Base-by-base conservation (phyloP, 2,113 vertebrate species). In the Xiphias gladius region DNA sequence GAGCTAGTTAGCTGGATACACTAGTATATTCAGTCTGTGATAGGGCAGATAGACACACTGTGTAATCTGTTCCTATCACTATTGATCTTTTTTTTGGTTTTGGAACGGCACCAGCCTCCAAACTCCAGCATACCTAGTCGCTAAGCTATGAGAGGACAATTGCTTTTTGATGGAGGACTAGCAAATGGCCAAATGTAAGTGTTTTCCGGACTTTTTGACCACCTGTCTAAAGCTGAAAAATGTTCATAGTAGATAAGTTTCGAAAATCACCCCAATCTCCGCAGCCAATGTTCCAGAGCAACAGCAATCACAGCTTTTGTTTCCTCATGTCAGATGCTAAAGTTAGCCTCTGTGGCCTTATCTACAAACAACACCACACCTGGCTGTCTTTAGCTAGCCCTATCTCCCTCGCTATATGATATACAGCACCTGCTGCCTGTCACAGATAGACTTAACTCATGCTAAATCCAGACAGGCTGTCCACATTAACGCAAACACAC, bases 341-440 rank as follows among this genome's bases (percentile, higher is more conserved):
- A 64, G 77, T 87, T 88, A 80, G 75, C 87, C 73, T 79, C 62
- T 64, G 41, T 68, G 14, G 69, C 64, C 87, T 92, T 93, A 94
- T 93, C 93, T 92, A 16, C 85, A 79, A 76, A 66, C 71, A 83
- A 57, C 92, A 90, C 83, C 80, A 55, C 85, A 88, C 78, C 88
- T 86, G 72, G 74, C 79, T 85, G 90, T 84, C 86, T 86, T 81
- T 80, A 71, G 73, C 73, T 10, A 28, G 68, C 55, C 24, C 79
- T 91, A 88, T 89, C 88, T 90, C 59, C 79, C 79, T 32, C 69
- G 67, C 69, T 84, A 79, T 80, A 63, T 86, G 87, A 91, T 89
- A 75, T 71, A 88, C 78, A 79, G 69, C 88, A 87, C 87, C 90
- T 84, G 87, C 91, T 94, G 93, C 87, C 77, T 89, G 87, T 93